Base-by-base conservation (phyloP, 2,113 vertebrate genomes). In the Alectura lathami region DNA sequence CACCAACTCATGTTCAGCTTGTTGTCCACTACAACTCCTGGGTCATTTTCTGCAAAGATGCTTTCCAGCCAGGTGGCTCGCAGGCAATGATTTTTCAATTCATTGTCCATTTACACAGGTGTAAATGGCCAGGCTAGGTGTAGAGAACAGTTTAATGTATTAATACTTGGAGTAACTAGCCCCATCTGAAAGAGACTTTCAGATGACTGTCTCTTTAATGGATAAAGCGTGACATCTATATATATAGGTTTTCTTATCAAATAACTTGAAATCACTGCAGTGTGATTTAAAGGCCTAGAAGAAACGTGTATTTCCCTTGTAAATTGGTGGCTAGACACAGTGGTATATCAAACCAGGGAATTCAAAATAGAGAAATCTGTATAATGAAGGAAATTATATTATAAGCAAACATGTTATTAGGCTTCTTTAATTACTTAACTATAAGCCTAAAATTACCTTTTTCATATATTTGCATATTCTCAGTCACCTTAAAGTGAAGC, bases 401-500 rank as follows among this genome's bases (percentile, higher is more conserved):
- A 36, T 87, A 96, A 97, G 53, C 23, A 51, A 79, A 94, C 73
- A 82, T 91, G 83, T 92, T 96, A 94, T 94, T 94, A 96, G 88
- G 80, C 73, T 80, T 95, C 95, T 97, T 53, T 34, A 93, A 93
- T 79, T 91, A 94, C 94, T 94, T 91, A 94, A 90, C 68, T 66
- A 53, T 91, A 94, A 94, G 63, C 87, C 89, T 96, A 96, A 96
- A 97, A 96, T 89, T 92, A 94, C 45, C 11, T 94, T 95, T 96
- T 96, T 89, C 88, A 81, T 93, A 66, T 96, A 95, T 96, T 96
- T 96, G 80, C 80, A 88, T 89, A 81, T 86, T 93, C 88, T 96
- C 88, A 96, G 94, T 94, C 89, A 96, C 95, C 86, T 93, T 96
- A 89, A 90, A 83, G 73, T 93, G 94, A 96, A 96, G 95, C 83